Conservation (phyloP, 2,888 invertebrate species). For the Leptopilina myrica region DNA sequence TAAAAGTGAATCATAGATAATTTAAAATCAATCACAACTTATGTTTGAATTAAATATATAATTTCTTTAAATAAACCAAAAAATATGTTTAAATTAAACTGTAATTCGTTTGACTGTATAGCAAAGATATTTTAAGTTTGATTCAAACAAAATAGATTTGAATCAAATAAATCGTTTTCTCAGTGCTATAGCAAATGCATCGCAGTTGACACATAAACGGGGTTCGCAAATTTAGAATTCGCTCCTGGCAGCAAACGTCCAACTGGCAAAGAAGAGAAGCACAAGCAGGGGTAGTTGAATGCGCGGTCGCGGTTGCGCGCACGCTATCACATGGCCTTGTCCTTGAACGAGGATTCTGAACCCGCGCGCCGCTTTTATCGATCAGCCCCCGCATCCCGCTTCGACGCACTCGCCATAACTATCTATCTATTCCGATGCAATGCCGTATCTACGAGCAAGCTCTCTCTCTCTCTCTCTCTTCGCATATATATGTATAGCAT, state of each 20-base stretch:
- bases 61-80: too few species aligned
- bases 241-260: slow-evolving; percentile 58
- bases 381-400: slow-evolving; percentile 76
- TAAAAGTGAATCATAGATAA: too few species aligned
- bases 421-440: slow-evolving; percentile 71
- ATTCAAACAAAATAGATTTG: too few species aligned
- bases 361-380: slow-evolving; percentile 75
- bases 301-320: slow-evolving; percentile 73
- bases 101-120: too few species aligned
- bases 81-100: too few species aligned
- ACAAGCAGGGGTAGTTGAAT: slow-evolving; percentile 70
- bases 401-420: slow-evolving; percentile 70
- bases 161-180: too few species aligned
- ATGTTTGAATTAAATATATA: too few species aligned
- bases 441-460: slow-evolving; percentile 65
- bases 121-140: too few species aligned
- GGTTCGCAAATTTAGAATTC: slow-evolving; percentile 31
- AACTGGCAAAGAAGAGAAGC: slow-evolving; percentile 55
- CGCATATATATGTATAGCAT: too few species aligned
- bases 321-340: slow-evolving; percentile 80
- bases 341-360: slow-evolving; percentile 78
- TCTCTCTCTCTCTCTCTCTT: neutral
- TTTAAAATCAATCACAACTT: too few species aligned
- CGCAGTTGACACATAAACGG: slow-evolving; percentile 36
- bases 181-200: neutral